Conservation (phyloP, 64 coral and sea anemone species). For the Actinia tenebrosa region DNA sequence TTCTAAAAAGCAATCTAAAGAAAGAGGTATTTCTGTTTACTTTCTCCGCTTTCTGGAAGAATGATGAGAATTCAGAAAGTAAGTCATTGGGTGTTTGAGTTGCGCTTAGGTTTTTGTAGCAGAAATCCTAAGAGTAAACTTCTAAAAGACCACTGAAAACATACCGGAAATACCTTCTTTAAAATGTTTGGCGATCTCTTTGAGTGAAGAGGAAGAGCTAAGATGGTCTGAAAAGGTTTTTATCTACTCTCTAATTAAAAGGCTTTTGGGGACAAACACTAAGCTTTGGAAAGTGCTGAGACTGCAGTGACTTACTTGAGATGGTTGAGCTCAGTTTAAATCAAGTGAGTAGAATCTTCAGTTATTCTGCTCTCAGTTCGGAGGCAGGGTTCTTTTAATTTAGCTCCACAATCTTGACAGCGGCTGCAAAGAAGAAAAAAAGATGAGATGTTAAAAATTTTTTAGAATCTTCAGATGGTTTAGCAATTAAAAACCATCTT, state of each 20-base stretch:
- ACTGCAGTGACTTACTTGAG: not conserved
- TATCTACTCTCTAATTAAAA: not conserved
- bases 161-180: conserved; percentile 21
- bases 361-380: not conserved
- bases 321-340: not conserved
- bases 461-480: not conserved
- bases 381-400: not conserved
- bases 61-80: conserved; percentile 11
- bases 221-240: conserved; percentile 5
- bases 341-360: not conserved
- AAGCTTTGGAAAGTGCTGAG: not conserved
- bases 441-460: not conserved
- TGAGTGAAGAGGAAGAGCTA: not conserved
- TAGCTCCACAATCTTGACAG: not conserved
- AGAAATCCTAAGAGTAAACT: conserved; percentile 9
- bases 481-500: not conserved
- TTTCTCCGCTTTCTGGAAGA: not conserved
- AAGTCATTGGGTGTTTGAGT: not conserved
- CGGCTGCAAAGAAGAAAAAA: not conserved
- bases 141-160: conserved; percentile 10
- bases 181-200: conserved; percentile 7
- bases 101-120: conserved; percentile 1
- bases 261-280: not conserved
- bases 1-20: not conserved
- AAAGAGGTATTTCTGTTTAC: not conserved